phyloP scores from a whole-genome alignment of 2,797 vertebrate genomes.

The Tachyglossus aculeatus region DNA sequence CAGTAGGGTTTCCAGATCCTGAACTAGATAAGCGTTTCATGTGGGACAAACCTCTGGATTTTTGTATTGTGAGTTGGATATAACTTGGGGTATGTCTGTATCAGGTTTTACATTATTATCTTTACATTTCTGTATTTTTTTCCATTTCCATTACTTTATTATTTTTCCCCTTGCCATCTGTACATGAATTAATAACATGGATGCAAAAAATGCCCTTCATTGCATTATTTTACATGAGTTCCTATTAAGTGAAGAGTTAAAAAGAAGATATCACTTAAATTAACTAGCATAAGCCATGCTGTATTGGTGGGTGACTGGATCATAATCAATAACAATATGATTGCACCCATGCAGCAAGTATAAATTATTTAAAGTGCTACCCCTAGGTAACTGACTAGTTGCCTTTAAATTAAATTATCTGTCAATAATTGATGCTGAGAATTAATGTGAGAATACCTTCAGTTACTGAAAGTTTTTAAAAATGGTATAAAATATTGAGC shows the following conservation, averaged over 20 bases:
- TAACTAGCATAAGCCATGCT: slow-evolving; percentile 86
- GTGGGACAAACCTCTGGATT: too few relatives aligned
- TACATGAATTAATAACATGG: slow-evolving; percentile 65
- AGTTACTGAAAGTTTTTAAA: slow-evolving; percentile 83
- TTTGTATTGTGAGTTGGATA: too few relatives aligned
- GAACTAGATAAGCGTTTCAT: too few relatives aligned
- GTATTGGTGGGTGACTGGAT: slow-evolving; percentile 84
- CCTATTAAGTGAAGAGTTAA: slow-evolving; percentile 81
- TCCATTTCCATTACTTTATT: too few relatives aligned
- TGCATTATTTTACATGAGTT: slow-evolving; percentile 78
- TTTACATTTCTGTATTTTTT: too few relatives aligned
- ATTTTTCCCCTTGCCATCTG: too few relatives aligned
- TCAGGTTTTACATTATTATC: too few relatives aligned
- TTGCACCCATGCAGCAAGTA: slow-evolving; percentile 90
- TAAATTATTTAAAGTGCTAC: slow-evolving; percentile 97
- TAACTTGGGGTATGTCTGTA: too few relatives aligned
- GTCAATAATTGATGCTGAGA: slow-evolving; percentile 99
- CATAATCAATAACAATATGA: slow-evolving; percentile 96
- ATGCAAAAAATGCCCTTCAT: slow-evolving; percentile 69
- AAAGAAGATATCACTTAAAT: slow-evolving; percentile 79
- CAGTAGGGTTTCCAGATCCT: too few relatives aligned
- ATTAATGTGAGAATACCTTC: slow-evolving; percentile 95
- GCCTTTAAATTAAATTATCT: slow-evolving; percentile 97
- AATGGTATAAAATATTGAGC: slow-evolving; percentile 86
- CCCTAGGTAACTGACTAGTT: slow-evolving; percentile 92